Base-by-base conservation (phyloP, 2,888 invertebrate genomes). In the Hofmannophila pseudospretella region DNA sequence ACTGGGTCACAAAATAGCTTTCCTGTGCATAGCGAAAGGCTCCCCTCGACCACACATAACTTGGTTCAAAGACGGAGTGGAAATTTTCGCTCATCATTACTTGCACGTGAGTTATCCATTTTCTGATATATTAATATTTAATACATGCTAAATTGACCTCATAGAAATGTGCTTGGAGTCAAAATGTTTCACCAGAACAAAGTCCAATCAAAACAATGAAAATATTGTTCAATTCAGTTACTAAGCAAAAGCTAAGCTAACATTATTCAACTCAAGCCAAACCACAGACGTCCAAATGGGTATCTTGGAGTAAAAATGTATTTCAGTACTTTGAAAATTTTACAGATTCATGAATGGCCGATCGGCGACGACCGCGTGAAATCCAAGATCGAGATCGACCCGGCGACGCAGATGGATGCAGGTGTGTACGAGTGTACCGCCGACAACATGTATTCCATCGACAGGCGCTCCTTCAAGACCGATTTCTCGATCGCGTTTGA, bases 371-470 rank as follows among this genome's bases (percentile, higher is more conserved):
- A 95, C 63, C 91, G 89, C 54, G 93, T 96, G 25, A 96, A 96
- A 75, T 96, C 96, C 14, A 97, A 97, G 87, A 90, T 97, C 59
- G 97, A 97, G 87, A 97, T 97, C 32, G 96, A 97, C 72, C 97
- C 97, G 7, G 96, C 96, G 0, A 96, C 96, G 2, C 96, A 97
- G 85, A 96, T 96, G 96, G 96, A 97, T 69, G 96, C 96, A 7
- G 96, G 96, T n/a, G 93, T 95, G 10, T 97, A 96, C 73, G 96
- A 96, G 72, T 97, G 97, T 63, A 95, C 95, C 3, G 96, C 96
- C 0, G 96, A 96, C 76, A 97, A 96, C 67, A 96, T 95, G 93
- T 96, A 96, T 73, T 94, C 95, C 22, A 94, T 96, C 44, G 96
- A 97, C 74, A 89, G 95, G 44, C 90, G 96, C 67, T 95, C 95